Base-by-base conservation (phyloP, 2,797 vertebrate species). In the Margarornis squamiger region DNA sequence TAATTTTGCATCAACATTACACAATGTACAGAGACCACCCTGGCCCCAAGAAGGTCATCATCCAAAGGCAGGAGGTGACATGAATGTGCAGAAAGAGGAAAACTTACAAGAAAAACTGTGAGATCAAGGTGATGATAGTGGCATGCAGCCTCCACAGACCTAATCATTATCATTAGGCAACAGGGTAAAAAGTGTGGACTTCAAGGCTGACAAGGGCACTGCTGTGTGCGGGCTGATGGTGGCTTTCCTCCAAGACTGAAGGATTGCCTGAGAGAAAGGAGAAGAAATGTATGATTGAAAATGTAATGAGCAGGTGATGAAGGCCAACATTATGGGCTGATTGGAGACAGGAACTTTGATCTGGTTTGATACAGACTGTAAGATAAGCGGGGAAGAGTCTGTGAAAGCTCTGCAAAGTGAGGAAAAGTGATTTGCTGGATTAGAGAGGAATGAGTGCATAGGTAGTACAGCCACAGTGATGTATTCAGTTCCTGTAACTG, bases 261-360 rank as follows among this genome's bases (percentile, higher is more conserved):
- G 54, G 17, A 70, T 29, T 81, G 46, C 46, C 67, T 41, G 24
- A 67, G 38, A 95, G 63, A 85, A 89, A 79, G 52, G 34, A 94
- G 61, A 34, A 95, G 78, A 92, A 92, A 83, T 29, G 48, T 29
- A 71, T 72, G 78, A 92, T 32, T 95, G 86, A 83, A 94, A 91
- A 67, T 9, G 21, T 80, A 91, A 95, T n/a, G 67, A 91, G 63
- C 68, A 85, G 78, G 77, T 77, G 86, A 89, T 74, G 88, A 95
- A 93, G 92, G 81, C 34, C 68, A 88, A 58, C 29, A 57, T 83
- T 80, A 80, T 6, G 30, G 81, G 68, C 63, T 96, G 94, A 93
- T 76, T 83, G 78, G 61, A 95, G 75, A 61, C 71, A 94, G 46
- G 57, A 91, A 87, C 88, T 93, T 89, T 91, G 91, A 77, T 95